Evolutionary conservation across 2,113 vertebrate genomes (phyloP).

Genomic region (Gadus chalcogrammus): DNA sequence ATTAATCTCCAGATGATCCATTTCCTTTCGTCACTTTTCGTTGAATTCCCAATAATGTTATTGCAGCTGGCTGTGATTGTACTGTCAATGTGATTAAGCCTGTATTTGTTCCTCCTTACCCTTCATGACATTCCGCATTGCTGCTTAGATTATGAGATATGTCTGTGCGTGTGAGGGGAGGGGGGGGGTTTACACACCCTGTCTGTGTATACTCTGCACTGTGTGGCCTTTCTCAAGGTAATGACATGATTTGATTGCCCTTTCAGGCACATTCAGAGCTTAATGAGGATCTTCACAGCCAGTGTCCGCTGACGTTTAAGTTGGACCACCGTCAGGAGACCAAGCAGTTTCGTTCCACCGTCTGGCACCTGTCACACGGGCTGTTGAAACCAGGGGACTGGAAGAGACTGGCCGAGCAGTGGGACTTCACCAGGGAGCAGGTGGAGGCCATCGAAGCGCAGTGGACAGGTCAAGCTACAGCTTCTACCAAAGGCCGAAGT

Average conservation of each 20-base stretch:
- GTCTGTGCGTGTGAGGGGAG: constrained; percentile 1
- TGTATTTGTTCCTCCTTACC: constrained; percentile 8
- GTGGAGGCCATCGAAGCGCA: constrained; percentile 83
- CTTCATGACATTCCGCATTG: constrained; percentile 31
- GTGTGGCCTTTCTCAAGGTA: constrained; percentile 62
- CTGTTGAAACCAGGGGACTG: constrained; percentile 79
- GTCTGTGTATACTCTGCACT: constrained; percentile 25
- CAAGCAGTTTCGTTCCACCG: constrained; percentile 71
- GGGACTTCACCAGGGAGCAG: constrained; percentile 81
- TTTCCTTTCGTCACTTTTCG: constrained; percentile 20
- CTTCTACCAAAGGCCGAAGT: background rate
- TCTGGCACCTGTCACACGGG: constrained; percentile 82
- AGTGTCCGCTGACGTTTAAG: constrained; percentile 80
- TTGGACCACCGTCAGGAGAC: constrained; percentile 83
- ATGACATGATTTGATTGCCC: constrained; percentile 67
- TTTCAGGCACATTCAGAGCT: constrained; percentile 68
- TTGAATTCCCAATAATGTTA: constrained; percentile 31
- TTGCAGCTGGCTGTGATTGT: constrained; percentile 30
- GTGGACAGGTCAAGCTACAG: constrained; percentile 79
- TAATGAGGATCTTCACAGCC: constrained; percentile 50
- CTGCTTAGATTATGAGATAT: constrained; percentile 45
- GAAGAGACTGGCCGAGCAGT: constrained; percentile 80
- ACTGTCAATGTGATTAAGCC: constrained; percentile 38
- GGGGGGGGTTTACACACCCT: constrained; percentile 8
- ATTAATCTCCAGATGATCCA: constrained; percentile 40